Evolutionary conservation across 2,888 invertebrate genomes (phyloP), one percentile per base, ranked within the genome.

Genomic region (Caenorhabditis afra): DNA sequence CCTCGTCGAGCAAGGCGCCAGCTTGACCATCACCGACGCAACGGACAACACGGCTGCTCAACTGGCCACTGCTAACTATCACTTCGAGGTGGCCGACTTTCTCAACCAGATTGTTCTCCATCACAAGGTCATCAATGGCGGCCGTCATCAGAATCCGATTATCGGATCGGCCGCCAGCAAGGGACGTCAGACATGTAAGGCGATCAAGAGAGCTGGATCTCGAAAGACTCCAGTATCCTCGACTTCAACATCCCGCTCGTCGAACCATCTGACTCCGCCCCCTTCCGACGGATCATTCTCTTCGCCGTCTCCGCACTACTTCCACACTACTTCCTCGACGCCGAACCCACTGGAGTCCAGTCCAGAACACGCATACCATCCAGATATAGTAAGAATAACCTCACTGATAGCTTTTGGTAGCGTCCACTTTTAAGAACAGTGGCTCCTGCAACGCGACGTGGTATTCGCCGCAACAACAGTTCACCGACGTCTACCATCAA

Each of bases 251-350:
- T 50, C 64, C 0, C 58, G 61, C 16, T 45, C 52, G 8, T 57
- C 70, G 7, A 73, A 39, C 11, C 79, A 73, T 52, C 52, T 74
- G 64, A 79, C 79, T 41, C 79, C 79, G 8, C 79, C 79, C 16
- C 68, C 67, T 18, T 79, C 74, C 1, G 73, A 79, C 44, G 79
- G 79, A 22, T 78, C 78, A 0, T 62, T 76, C 50, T 68, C 68
- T 5, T 76, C 76, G 14, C 64, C 62, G 8, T 76, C 76, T 5
- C 76, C 76, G 0, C 45, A 64, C 18, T 75, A 61, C 23, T 53
- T 59, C 20, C 52, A 50, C 35, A 67, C 55, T 10, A 52, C 50
- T 10, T 18, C 67, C 1, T 57, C 73, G 10, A 67, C 74, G 2
- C 75, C 75, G n/a, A 61, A 45, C 4, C 39, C 41, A 0, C 20